Base-by-base conservation (phyloP, 1,140 invertebrate species). In the Nephila pilipes region DNA sequence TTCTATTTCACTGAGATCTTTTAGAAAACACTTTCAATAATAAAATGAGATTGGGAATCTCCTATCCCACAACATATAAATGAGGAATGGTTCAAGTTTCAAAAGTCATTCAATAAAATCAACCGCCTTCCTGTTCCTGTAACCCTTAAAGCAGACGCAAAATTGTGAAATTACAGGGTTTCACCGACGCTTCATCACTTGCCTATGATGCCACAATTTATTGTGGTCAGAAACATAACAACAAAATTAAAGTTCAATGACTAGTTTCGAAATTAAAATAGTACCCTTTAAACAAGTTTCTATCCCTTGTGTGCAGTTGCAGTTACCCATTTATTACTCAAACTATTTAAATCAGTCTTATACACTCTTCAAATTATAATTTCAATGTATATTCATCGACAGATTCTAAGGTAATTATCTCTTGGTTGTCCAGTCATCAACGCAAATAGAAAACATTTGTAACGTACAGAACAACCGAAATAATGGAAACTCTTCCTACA, bases 401-500 rank as follows among this genome's bases (percentile, higher is more conserved):
- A 5, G 20, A 60, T 20, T 60, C 58, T 8, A 58, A 58, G n/a
- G n/a, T n/a, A n/a, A n/a, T n/a, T n/a, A n/a, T n/a, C n/a, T n/a
- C n/a, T n/a, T n/a, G n/a, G n/a, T n/a, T n/a, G n/a, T n/a, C n/a
- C n/a, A n/a, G n/a, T n/a, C n/a, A n/a, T n/a, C n/a, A n/a, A n/a
- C n/a, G n/a, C n/a, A n/a, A n/a, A n/a, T n/a, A n/a, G n/a, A n/a
- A n/a, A n/a, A n/a, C n/a, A n/a, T n/a, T n/a, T n/a, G n/a, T n/a
- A n/a, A n/a, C n/a, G n/a, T n/a, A n/a, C n/a, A n/a, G n/a, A n/a
- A n/a, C n/a, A n/a, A n/a, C n/a, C n/a, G n/a, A n/a, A n/a, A n/a
- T n/a, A n/a, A n/a, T n/a, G n/a, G n/a, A n/a, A n/a, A 8, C 4
- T 5, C 4, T 1, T 0, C 1, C 38, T 0, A 5, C 1, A 2